Base-by-base conservation (phyloP, 2,888 invertebrate species). In the Invenusta paracnida region DNA sequence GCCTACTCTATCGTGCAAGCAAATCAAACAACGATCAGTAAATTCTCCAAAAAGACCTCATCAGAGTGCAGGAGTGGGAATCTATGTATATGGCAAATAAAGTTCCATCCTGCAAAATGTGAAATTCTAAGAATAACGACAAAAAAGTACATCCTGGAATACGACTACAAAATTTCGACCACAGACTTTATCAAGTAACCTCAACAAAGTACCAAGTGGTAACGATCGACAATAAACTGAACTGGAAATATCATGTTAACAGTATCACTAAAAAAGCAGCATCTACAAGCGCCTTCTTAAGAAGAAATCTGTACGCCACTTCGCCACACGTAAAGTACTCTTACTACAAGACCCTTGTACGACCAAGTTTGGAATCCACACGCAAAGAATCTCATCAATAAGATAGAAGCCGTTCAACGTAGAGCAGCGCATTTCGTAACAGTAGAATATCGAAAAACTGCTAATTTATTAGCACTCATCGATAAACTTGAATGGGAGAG, bases 211-310 rank as follows among this genome's bases (percentile, higher is more conserved):
- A 73, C 73, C 73, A 13, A 13, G 73, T 2, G 73, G 73, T 73
- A 23, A 73, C 73, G 73, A 73, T 73, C 73, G 23, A 23, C 73
- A 23, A 73, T 5, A 73, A 5, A 5, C 73, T 73, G 73, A 73
- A 73, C 23, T 73, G 73, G 73, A 73, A 73, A 73, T 73, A 73
- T 73, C 73, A 73, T 23, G 73, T 73, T 23, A 73, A 73, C 23
- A 73, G 11, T 73, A 73, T 73, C 23, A 73, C 27, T 5, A 73
- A 73, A 73, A 73, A 73, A 73, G 73, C 73, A 73, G 23, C 73
- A 73, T 73, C 73, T 73, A 73, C 73, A 73, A 13, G 73, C 73
- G 73, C 73, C 73, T 73, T 73, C 73, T 23, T 73, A 73, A 73
- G 23, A 23, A 73, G 73, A 23, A 73, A 73, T 73, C 73, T 73